Percentiles rank a stretch among this genome's conserved stretches.
These are phyloP conservation scores for Formica selysi DNA, from an alignment of 1,140 invertebrate species.

Conservation along the genomic window DNA sequence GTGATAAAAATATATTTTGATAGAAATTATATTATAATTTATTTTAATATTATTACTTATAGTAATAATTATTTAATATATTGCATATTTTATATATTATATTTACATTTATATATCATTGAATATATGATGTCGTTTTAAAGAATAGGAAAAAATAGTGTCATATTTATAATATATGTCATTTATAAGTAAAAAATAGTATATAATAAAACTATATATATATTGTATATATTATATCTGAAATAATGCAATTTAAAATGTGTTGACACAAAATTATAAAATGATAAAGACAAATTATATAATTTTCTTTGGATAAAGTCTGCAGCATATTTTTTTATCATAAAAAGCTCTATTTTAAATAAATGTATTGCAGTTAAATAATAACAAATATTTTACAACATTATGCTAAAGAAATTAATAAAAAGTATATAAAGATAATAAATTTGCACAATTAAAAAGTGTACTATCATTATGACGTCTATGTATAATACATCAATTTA, in stretches of 20 bases:
- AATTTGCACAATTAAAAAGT: slow-evolving; percentile 2
- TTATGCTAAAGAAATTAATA: background rate
- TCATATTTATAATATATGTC: too few species aligned
- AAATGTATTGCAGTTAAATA: background rate
- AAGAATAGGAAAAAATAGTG: background rate
- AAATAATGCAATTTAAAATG: background rate
- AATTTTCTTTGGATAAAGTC: background rate
- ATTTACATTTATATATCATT: background rate
- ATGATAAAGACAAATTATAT: background rate
- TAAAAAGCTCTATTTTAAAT: slow-evolving; percentile 2
- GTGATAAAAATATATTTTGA: background rate
- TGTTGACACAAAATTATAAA: background rate
- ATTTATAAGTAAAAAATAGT: background rate
- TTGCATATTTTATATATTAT: too few species aligned
- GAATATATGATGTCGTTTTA: background rate
- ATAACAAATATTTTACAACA: background rate
- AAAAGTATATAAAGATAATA: slow-evolving; percentile 19
- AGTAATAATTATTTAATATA: too few species aligned
- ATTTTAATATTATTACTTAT: background rate
- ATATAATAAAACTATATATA: background rate
- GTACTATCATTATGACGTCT: background rate
- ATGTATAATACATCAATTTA: slow-evolving; percentile 4
- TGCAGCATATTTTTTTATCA: background rate
- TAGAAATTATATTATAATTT: background rate
- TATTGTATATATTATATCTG: background rate